Conservation (phyloP, 2,797 vertebrate genomes). For the Melanotaenia parkinsoni region DNA sequence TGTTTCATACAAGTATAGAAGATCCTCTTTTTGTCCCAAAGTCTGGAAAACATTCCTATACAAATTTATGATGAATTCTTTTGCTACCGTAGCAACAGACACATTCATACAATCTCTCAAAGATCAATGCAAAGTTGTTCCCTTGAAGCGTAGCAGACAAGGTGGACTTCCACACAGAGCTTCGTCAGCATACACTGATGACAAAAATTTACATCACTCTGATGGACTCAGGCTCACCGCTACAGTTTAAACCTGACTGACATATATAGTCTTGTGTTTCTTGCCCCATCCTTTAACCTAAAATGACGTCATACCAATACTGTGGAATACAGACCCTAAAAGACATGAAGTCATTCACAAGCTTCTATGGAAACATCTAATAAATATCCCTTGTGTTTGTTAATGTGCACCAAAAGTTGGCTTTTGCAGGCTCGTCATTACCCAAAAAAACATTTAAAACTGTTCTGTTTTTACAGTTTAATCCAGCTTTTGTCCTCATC, state of each 20-base stretch:
- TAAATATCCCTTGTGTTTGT: neutral
- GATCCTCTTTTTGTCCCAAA: neutral
- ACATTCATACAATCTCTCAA: neutral
- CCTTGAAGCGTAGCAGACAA: too few species aligned
- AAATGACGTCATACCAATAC: neutral
- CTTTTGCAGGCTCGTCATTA: constrained; percentile 81
- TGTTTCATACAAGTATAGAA: too few species aligned
- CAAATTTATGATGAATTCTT: neutral
- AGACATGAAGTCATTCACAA: neutral
- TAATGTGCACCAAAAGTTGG: constrained; percentile 78
- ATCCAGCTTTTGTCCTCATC: constrained; percentile 75
- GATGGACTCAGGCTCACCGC: too few species aligned
- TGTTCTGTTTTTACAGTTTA: constrained; percentile 64
- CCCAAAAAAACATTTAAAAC: constrained; percentile 82
- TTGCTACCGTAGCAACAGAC: neutral
- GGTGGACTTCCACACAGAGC: too few species aligned
- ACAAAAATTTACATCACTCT: too few species aligned
- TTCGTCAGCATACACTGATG: too few species aligned
- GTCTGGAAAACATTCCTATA: neutral
- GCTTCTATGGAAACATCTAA: neutral
- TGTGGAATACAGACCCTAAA: neutral
- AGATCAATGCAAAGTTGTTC: too few species aligned
- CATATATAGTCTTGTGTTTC: neutral
- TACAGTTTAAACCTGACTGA: neutral
- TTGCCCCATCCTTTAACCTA: neutral